phyloP scores from a whole-genome alignment of 2,888 invertebrate genomes.

The Nineta flava region DNA sequence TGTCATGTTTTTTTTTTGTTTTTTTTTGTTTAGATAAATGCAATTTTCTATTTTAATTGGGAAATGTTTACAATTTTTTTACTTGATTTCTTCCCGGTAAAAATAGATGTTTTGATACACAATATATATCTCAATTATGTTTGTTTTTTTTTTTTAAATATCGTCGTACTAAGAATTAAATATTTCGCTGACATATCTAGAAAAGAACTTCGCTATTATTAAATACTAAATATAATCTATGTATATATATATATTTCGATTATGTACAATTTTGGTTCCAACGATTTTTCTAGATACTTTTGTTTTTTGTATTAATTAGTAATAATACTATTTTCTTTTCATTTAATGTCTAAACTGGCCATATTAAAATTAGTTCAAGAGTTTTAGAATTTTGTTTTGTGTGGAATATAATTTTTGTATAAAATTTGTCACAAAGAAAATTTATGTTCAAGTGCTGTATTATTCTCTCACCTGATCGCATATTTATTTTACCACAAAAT shows the following conservation, averaged over 20 bases:
- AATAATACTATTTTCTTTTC: constrained; percentile 38
- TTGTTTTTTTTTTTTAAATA: background rate
- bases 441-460: no score
- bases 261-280: constrained; percentile 9
- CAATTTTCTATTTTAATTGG: background rate
- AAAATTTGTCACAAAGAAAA: no score
- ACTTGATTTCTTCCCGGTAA: background rate
- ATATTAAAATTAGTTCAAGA: constrained; percentile 18
- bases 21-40: background rate
- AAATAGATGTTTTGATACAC: background rate
- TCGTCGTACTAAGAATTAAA: background rate
- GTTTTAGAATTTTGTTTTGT: no score
- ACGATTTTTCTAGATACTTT: constrained; percentile 4
- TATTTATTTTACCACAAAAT: no score
- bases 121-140: no score
- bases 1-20: background rate
- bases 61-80: background rate
- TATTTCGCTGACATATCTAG: constrained; percentile 7
- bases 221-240: constrained; percentile 3
- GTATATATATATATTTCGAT: background rate
- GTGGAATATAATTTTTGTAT: no score
- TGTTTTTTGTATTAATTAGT: constrained; percentile 14
- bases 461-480: no score
- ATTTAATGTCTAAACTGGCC: constrained; percentile 43
- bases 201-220: constrained; percentile 7